Evolutionary conservation across 2,888 invertebrate genomes (phyloP).

Genomic region (Parapristionchus giblindavisi): DNA sequence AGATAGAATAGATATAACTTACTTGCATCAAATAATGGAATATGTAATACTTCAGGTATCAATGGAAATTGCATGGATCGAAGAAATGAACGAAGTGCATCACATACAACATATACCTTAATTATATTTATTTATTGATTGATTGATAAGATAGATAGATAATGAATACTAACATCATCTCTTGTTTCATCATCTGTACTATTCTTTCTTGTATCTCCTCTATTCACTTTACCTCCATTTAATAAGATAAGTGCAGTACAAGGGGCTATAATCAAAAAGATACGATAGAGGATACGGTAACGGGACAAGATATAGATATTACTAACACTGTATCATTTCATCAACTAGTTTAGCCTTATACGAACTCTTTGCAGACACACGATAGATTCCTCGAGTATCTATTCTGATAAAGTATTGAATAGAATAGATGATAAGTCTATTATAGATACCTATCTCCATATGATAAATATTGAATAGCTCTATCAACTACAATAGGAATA

Average conservation of each 20-base stretch:
- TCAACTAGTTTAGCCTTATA: conserved; percentile 16
- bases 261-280: conserved; percentile 13
- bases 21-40: conserved; percentile 34
- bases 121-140: not conserved
- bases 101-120: conserved; percentile 31
- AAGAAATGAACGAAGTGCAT: conserved; percentile 22
- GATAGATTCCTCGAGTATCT: conserved; percentile 20
- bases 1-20: not conserved
- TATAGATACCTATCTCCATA: conserved; percentile 8
- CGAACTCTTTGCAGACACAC: conserved; percentile 8
- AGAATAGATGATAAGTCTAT: too few relatives aligned
- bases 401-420: too few relatives aligned
- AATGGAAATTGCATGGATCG: conserved; percentile 22
- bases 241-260: not conserved
- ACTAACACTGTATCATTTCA: conserved; percentile 28
- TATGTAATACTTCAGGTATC: conserved; percentile 21
- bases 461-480: conserved; percentile 5
- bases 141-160: not conserved
- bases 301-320: not conserved
- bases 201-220: not conserved
- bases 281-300: not conserved
- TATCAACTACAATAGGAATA: conserved; percentile 11
- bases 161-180: not conserved
- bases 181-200: conserved; percentile 6
- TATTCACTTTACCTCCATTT: not conserved